Conservation (phyloP, 2,888 invertebrate genomes). For the Galeopsomyia nigrocyanea region DNA sequence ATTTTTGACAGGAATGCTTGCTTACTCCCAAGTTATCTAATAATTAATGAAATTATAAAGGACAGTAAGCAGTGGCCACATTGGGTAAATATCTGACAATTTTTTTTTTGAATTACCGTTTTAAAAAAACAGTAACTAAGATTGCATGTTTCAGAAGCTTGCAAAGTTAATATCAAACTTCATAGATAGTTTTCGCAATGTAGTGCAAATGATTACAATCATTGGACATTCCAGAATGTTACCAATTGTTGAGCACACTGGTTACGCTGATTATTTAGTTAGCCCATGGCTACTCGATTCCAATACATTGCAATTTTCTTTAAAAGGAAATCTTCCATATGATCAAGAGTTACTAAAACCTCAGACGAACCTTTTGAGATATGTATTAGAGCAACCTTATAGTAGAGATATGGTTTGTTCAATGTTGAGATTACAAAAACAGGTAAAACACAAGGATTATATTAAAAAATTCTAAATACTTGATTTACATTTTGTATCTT, state of each 20-base stretch:
- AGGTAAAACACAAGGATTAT: slow-evolving; percentile 70
- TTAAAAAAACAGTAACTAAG: slow-evolving; percentile 23
- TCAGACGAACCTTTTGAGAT: slow-evolving; percentile 87
- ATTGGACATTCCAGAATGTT: slow-evolving; percentile 91
- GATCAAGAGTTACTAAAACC: slow-evolving; percentile 89
- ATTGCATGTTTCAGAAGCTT: slow-evolving; percentile 76
- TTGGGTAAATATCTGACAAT: slow-evolving; percentile 76
- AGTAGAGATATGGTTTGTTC: slow-evolving; percentile 96
- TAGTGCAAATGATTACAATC: slow-evolving; percentile 96
- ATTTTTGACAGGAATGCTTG: slow-evolving; percentile 95
- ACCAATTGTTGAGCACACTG: slow-evolving; percentile 94
- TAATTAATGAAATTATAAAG: slow-evolving; percentile 86
- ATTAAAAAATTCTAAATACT: slow-evolving; percentile 3
- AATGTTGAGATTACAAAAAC: slow-evolving; percentile 94
- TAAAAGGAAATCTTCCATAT: slow-evolving; percentile 87
- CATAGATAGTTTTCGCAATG: slow-evolving; percentile 92
- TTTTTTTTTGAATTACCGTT: slow-evolving; percentile 1
- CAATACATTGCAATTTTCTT: slow-evolving; percentile 79
- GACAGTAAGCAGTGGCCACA: slow-evolving; percentile 81
- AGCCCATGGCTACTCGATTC: slow-evolving; percentile 96
- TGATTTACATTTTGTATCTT: slow-evolving; percentile 8
- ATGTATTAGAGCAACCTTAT: slow-evolving; percentile 95
- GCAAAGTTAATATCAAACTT: slow-evolving; percentile 88
- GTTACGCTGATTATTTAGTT: slow-evolving; percentile 89
- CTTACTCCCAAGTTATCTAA: slow-evolving; percentile 92